Percentiles rank a stretch among this genome's conserved stretches.
These are phyloP conservation scores for Acanthurus lineatus DNA, from an alignment of 2,797 vertebrate genomes.

Conservation along the genomic window DNA sequence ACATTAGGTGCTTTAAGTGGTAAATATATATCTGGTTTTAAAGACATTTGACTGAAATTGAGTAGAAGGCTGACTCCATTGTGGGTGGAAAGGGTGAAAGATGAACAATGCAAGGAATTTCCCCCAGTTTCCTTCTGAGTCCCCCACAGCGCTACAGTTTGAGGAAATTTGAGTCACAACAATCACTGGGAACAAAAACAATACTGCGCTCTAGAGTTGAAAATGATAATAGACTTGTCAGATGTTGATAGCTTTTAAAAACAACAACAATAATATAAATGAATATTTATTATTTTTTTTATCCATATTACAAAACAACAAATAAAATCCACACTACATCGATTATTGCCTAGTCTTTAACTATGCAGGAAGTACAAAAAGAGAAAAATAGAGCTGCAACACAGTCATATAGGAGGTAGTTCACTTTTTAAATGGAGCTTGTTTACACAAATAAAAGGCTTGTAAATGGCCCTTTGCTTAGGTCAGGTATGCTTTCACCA, in stretches of 20 bases:
- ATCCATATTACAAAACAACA: slow-evolving; percentile 36
- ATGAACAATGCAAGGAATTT: slow-evolving; percentile 78
- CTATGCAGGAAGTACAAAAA: slow-evolving; percentile 41
- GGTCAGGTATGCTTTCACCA: background rate
- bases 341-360: slow-evolving; percentile 34
- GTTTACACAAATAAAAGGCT: background rate
- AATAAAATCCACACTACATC: background rate
- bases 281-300: slow-evolving; percentile 41
- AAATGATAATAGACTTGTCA: slow-evolving; percentile 26
- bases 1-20: background rate
- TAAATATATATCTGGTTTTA: background rate
- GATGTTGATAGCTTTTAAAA: background rate
- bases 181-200: slow-evolving; percentile 32
- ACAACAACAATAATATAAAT: background rate
- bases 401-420: slow-evolving; percentile 60
- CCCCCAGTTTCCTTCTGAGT: slow-evolving; percentile 60
- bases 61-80: slow-evolving; percentile 1
- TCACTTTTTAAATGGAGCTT: slow-evolving; percentile 25
- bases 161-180: slow-evolving; percentile 19
- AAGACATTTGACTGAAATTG: slow-evolving; percentile 1
- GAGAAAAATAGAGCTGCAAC: slow-evolving; percentile 15
- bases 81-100: slow-evolving; percentile 47
- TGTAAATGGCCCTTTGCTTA: background rate
- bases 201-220: slow-evolving; percentile 75
- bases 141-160: slow-evolving; percentile 20